phyloP scores from a whole-genome alignment of 2,797 vertebrate genomes.

The Arctocebus calabarensis region DNA sequence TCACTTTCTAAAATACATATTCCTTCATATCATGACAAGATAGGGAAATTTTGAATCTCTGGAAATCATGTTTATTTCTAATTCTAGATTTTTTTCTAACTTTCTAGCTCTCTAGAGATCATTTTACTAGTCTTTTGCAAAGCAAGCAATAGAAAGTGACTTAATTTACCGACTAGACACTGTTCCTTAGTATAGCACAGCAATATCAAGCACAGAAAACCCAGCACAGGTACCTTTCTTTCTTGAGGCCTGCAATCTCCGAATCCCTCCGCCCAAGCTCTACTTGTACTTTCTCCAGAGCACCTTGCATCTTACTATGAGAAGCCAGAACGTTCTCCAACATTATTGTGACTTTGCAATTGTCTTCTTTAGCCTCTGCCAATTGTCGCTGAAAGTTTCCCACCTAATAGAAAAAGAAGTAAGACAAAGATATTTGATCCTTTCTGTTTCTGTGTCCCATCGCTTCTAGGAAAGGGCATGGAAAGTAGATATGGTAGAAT shows the following conservation, averaged over 20 bases:
- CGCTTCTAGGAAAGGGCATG: neutral
- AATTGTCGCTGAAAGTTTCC: constrained; percentile 83
- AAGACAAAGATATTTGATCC: neutral
- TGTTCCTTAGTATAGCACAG: neutral
- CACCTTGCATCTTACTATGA: constrained; percentile 84
- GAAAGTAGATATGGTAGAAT: neutral
- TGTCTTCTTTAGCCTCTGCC: constrained; percentile 81
- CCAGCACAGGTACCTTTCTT: constrained; percentile 82
- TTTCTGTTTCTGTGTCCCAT: neutral
- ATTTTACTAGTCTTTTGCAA: neutral
- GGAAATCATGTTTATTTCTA: neutral
- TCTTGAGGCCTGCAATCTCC: constrained; percentile 85
- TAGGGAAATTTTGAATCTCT: neutral
- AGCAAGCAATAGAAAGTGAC: neutral
- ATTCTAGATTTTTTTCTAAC: neutral
- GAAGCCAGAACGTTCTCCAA: constrained; percentile 86
- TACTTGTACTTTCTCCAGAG: constrained; percentile 84
- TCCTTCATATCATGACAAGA: neutral
- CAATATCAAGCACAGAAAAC: neutral
- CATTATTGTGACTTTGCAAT: constrained; percentile 80
- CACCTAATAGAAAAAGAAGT: constrained; percentile 76
- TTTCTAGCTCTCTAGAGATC: neutral
- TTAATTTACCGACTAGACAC: neutral
- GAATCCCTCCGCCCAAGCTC: constrained; percentile 84
- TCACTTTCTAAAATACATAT: neutral